Evolutionary conservation across 2,888 invertebrate species (phyloP), one percentile per base, ranked within the genome.

Genomic region (Cryptocheilus praepositus): DNA sequence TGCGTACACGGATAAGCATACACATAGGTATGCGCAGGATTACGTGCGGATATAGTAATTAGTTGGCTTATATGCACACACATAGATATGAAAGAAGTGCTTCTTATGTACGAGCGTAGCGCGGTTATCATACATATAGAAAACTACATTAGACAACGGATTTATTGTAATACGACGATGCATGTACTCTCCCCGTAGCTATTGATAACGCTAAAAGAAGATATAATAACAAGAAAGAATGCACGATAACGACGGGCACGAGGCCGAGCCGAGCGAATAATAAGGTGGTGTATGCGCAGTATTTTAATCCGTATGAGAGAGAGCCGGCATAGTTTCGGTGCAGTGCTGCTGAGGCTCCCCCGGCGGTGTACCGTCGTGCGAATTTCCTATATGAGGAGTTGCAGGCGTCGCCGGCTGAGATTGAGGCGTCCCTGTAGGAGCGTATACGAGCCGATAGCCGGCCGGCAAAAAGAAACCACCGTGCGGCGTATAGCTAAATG

Each of bases 391-490:
- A 28, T 86, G 86, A 7, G 88, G 86, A 0, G 88, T 86, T 19
- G 88, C 86, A 16, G 88, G 87, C 3, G 88, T 88, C 8, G 85
- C 83, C n/a, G 86, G 86, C 62, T 87, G 86, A n/a, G 83, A 77
- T 16, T 85, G 84, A 19, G 87, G 81, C 7, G 85, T 83, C 18
- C 83, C 83, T 5, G 83, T 73, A 0, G 88, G 86, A 28, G 88
- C 86, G 61, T 87, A 88, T 46, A 88, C 81, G 44, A 87, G 70
- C 44, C 86, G 79, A 64, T 87, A 88, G 51, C 88, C 88, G 57
- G 88, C 83, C 1, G 88, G 87, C 60, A 88, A 70, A 64, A 87
- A 87, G 76, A 88, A 86, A 44, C 88, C 83, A n/a, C 87, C 84
- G 57, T 86, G 85, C 1, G 87, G 79, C 11, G 87, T 80, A 64